Base-by-base conservation (phyloP, 2,113 vertebrate species). In the Macroglossus sobrinus region DNA sequence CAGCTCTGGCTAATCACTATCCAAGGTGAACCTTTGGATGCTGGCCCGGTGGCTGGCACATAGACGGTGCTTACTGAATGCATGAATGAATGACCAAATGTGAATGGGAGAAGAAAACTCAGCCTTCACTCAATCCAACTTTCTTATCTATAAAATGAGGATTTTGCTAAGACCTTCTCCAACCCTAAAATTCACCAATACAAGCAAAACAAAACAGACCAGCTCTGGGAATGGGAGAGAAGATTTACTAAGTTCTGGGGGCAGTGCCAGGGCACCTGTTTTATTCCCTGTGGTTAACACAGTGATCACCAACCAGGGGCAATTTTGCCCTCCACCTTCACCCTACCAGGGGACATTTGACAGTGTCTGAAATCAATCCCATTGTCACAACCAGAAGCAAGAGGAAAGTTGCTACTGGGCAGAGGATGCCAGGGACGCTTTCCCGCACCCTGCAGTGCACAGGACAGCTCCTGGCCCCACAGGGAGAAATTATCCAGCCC, bases 381-480 rank as follows among this genome's bases (percentile, higher is more conserved):
- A 21, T 30, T 10, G 26, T 72, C 64, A 43, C 55, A 47, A 2
- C 40, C 30, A 5, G 26, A 24, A n/a, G 21, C 3, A 4, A 35
- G 5, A 5, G 43, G 28, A 30, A 22, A 47, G 71, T 22, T 38
- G 38, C 72, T 22, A 3, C 57, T 24, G 21, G 14, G 16, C 22
- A 9, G 43, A 72, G 9, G 43, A 72, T 30, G 71, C 38, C 45
- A 14, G 78, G 6, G 63, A 10, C 28, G 1, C 18, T 1, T 2
- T 30, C 24, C 33, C 7, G 0, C 10, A 6, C 9, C 43, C 43
- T 47, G 0, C 33, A 38, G 0, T 0, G 15, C 11, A 4, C 2
- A 2, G 50, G 7, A 2, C 4, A 3, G 15, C 8, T 22, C 30
- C 28, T 28, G 3, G 40, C 8, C 0, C 30, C 55, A 9, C n/a